Base-by-base conservation (phyloP, 2,797 vertebrate species). In the Agapornis canus region DNA sequence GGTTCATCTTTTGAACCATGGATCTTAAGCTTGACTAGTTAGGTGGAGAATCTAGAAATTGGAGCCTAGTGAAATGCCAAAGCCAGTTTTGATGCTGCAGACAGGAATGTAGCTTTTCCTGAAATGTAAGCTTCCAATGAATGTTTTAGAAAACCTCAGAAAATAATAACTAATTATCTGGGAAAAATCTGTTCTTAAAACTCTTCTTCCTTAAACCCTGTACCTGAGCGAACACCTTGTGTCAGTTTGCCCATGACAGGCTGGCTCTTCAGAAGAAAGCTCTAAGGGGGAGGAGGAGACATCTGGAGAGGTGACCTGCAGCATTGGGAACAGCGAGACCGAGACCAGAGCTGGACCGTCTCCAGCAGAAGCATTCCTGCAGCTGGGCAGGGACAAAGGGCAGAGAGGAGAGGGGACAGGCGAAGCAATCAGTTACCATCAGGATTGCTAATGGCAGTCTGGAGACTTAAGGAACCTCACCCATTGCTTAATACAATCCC, bases 231-330 rank as follows among this genome's bases (percentile, higher is more conserved):
- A 16, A 4, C 8, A n/a, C 35, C 71, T 31, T 1, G 20, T 11
- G 48, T 40, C 27, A 6, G 5, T 54, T 2, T 12, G 48, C 5
- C 68, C 19, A 0, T 8, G n/a, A 6, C 0, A 0, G 4, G 9
- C 45, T 52, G 51, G 21, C 2, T 6, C 65, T 39, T 70, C 8
- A 39, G 42, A 27, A 37, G 42, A 12, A 43, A 52, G 37, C 37
- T 70, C 35, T 4, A 1, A 14, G 20, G 19, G 22, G 32, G 2
- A 0, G 1, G 6, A 42, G 39, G 21, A 31, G 35, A 13, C 8
- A 19, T 10, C 61, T 49, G 51, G 20, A 54, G 49, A 49, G 21
- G 31, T 10, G 15, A 35, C n/a, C 13, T 1, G 8, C 3, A 1
- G 3, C 39, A 4, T 32, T 2, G 21, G 59, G 5, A 10, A 1